Base-by-base conservation (phyloP, 2,113 vertebrate species). In the Hippoglossus stenolepis region DNA sequence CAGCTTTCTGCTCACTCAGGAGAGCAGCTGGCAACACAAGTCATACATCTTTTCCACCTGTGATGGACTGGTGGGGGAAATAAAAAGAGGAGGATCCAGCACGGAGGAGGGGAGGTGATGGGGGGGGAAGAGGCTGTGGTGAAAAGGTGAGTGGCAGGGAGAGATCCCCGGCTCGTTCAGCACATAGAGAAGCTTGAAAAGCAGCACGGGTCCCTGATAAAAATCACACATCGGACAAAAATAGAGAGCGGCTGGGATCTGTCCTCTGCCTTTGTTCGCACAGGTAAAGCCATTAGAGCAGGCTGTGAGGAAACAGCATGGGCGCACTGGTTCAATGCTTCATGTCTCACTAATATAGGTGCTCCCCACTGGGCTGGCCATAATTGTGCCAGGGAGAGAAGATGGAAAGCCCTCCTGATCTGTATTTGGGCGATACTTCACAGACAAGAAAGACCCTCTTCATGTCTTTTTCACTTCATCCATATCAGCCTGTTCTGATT, bases 41-140 rank as follows among this genome's bases (percentile, higher is more conserved):
- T 84, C 83, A 74, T 92, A 87, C 89, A 92, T 93, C 83, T 88
- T 91, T 87, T 83, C 88, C 81, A 86, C 90, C 83, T 83, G 70
- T 79, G 85, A 87, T 78, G 84, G 84, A 84, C 74, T 62, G 45
- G 20, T 73, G 35, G 15, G 45, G 28, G 15, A 24, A 40, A 28
- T 1, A 17, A 58, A 53, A 26, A 15, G 17, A 20, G 23, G 10
- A 66, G 20, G 5, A 66, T 59, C 26, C 45, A 66, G 51, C 17
- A 5, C 31, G 21, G 14, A 7, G 54, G 21, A 21, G 23, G 57
- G 2, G 58, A 6, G 24, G 24, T 47, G 31, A 31, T 31, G 21
- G 15, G 24, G 20, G 53, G 13, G 20, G 12, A 11, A 47, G 71
- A 8, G 54, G 47, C 24, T 6, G 47, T 18, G 17, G 69, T 38